Percentiles rank a stretch among this genome's conserved stretches.
Evolutionary conservation across 1,140 invertebrate genomes (phyloP).

Genomic region (Neoseiulus cucumeris): DNA sequence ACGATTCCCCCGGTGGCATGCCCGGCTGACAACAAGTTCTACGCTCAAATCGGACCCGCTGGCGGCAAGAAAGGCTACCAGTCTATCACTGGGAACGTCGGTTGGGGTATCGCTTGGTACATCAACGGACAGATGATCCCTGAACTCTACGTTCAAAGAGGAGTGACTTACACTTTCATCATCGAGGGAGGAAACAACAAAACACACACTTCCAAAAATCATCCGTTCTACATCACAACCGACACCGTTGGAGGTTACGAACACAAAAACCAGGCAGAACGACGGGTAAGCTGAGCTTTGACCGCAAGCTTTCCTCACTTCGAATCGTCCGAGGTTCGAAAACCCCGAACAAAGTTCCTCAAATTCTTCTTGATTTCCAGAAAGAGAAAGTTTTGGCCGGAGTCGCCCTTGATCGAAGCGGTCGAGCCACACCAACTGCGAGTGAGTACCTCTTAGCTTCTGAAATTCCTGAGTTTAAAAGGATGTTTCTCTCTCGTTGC

Average conservation of each 20-base stretch:
- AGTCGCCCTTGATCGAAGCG: slow-evolving; percentile 40
- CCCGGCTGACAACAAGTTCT: slow-evolving; percentile 20
- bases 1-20: slow-evolving; percentile 19
- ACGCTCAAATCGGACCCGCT: slow-evolving; percentile 21
- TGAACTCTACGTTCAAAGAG: slow-evolving; percentile 71
- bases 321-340: neutral
- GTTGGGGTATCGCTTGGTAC: slow-evolving; percentile 85
- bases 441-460: slow-evolving; percentile 11
- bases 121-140: slow-evolving; percentile 84
- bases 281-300: slow-evolving; percentile 18
- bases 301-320: neutral
- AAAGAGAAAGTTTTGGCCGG: slow-evolving; percentile 59
- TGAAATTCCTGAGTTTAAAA: neutral
- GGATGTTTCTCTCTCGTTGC: no score
- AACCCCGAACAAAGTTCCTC: neutral
- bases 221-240: slow-evolving; percentile 88
- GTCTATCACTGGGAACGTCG: slow-evolving; percentile 45
- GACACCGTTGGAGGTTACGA: slow-evolving; percentile 71
- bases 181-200: slow-evolving; percentile 44
- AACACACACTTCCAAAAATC: slow-evolving; percentile 54
- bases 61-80: slow-evolving; percentile 26
- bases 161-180: slow-evolving; percentile 58
- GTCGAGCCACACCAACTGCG: slow-evolving; percentile 31
- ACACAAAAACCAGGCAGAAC: slow-evolving; percentile 61
- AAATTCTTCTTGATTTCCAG: slow-evolving; percentile 29